phyloP scores from a whole-genome alignment of 2,888 invertebrate species.

The Parascotia fuliginaria region DNA sequence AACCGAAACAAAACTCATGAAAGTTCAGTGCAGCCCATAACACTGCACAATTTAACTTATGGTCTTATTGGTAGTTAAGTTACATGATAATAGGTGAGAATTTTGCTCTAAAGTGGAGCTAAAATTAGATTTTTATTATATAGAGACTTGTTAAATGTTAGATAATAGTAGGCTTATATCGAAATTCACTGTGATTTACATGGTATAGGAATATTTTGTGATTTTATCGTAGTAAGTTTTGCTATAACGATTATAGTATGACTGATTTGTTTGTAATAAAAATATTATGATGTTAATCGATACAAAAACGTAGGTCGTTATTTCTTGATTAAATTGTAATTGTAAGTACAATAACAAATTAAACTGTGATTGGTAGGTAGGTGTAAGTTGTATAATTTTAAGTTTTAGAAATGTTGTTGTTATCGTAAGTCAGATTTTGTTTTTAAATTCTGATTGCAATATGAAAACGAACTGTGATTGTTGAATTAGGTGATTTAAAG shows the following conservation, averaged over 20 bases:
- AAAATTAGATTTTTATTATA: constrained; percentile 18
- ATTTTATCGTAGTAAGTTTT: constrained; percentile 19
- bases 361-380: constrained; percentile 22
- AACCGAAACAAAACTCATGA: constrained; percentile 14
- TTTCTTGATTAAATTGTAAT: constrained; percentile 20
- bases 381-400: constrained; percentile 22
- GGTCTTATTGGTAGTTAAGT: constrained; percentile 20
- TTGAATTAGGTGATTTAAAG: constrained; percentile 21
- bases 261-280: constrained; percentile 20
- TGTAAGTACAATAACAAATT: constrained; percentile 19
- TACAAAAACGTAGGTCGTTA: constrained; percentile 20
- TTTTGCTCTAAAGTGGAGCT: constrained; percentile 18
- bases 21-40: constrained; percentile 17
- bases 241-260: constrained; percentile 20
- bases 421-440: constrained; percentile 21
- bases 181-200: constrained; percentile 19
- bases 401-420: constrained; percentile 21
- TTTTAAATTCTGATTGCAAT: constrained; percentile 21
- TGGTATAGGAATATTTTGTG: constrained; percentile 20
- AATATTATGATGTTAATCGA: constrained; percentile 19
- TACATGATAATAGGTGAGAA: constrained; percentile 18
- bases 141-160: constrained; percentile 20
- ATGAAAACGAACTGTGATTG: constrained; percentile 21
- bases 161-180: constrained; percentile 18
- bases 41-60: constrained; percentile 18